Base-by-base conservation (phyloP, 2,113 vertebrate genomes). In the Ranitomeya imitator region DNA sequence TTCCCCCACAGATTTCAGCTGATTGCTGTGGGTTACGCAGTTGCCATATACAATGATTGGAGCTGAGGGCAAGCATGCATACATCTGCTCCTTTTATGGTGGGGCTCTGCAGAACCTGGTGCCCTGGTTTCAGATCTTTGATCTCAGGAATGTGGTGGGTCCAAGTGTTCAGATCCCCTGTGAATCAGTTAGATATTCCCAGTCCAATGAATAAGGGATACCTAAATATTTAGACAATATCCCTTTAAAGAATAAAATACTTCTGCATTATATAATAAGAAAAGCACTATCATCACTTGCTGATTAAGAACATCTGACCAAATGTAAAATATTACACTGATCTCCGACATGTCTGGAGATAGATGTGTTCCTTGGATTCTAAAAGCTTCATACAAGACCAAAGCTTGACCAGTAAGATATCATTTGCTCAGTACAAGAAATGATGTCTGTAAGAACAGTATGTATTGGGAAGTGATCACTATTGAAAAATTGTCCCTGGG, bases 401-500 rank as follows among this genome's bases (percentile, higher is more conserved):
- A 60, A 65, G 61, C 31, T 18, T 74, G 71, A 74, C 71, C 71
- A 74, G 61, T 67, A 65, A 45, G 31, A 67, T 37, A 51, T 61
- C 31, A 81, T 81, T 61, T 26, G 45, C 31, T 51, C 10, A 82
- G 6, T 63, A 37, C 26, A 16, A 45, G 14, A 21, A 26, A 61
- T 63, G 11, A 31, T 13, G 26, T 63, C 57, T 82, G 51, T 61
- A 59, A 82, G 45, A 63, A 12, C 26, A 45, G 37, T 45, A 13
- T 82, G 26, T 82, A 19, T 51, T 63, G 18, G 21, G 79, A 63
- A 63, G 59, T 61, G 59, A 63, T 45, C 26, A 18, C 79, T 45
- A 21, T 7, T 83, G 31, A 83, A 65, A 83, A 83, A 83, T 83
- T 31, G 31, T 26, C 51, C 21, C 61, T 51, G 60, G 79, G 45